Evolutionary conservation across 2,113 vertebrate species (phyloP).

Genomic region (Chunga burmeisteri): DNA sequence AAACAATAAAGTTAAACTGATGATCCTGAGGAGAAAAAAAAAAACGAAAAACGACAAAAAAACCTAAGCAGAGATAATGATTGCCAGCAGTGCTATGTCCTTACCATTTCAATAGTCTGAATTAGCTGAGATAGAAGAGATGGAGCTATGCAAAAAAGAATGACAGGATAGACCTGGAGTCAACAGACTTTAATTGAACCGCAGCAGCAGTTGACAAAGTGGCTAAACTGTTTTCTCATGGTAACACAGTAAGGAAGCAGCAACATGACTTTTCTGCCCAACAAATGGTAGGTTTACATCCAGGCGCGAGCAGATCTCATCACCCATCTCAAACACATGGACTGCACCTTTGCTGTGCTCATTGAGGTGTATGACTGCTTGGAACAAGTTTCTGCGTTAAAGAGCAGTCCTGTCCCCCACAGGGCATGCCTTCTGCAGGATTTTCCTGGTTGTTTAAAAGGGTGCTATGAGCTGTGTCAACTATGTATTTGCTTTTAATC

Average conservation of each 20-base stretch:
- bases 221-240: neutral
- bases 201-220: neutral
- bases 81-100: neutral
- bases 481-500: slow-evolving; percentile 46
- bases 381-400: neutral
- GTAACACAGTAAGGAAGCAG: neutral
- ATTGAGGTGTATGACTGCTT: neutral
- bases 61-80: neutral
- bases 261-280: neutral
- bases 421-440: neutral
- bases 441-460: neutral
- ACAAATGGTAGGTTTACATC: neutral
- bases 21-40: neutral
- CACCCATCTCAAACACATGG: neutral
- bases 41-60: neutral
- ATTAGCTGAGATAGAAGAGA: neutral
- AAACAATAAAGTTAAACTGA: neutral
- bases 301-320: fast-evolving
- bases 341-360: neutral
- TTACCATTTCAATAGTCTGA: neutral
- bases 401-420: neutral
- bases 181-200: neutral
- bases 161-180: neutral
- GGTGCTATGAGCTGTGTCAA: neutral
- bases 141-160: neutral